Base-by-base conservation (phyloP, 2,888 invertebrate genomes). In the Pecten maximus region DNA sequence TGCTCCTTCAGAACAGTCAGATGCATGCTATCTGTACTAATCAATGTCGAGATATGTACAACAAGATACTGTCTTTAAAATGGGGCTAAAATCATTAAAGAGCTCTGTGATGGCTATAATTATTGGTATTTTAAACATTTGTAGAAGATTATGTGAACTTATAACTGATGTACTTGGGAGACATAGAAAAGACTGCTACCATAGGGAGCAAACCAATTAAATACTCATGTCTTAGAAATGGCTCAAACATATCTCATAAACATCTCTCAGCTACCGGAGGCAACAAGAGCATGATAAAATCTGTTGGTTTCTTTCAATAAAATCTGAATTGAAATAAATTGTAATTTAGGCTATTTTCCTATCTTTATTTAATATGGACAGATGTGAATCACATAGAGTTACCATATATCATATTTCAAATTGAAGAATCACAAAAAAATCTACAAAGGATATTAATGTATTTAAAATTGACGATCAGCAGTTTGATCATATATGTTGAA, bases 271-370 rank as follows among this genome's bases (percentile, higher is more conserved):
- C 74, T 28, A 28, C 74, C 28, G 74, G 74, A 35, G 74, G 74
- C 74, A 74, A 28, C 74, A 35, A 74, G 35, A 28, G 28, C 23
- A 12, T 74, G 74, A 74, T 74, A 74, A 28, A 28, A 74, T 74
- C 74, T 15, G 74, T 8, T 35, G 35, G 16, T 74, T 74, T 74
- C 74, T 74, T 74, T 74, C 74, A 74, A 74, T 74, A 74, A 74
- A 35, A 74, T 74, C 28, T 74, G 28, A 74, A 74, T 74, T 74
- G 74, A 74, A 35, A 74, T 74, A 74, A 74, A 74, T 74, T 74
- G 35, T 74, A 35, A 74, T 74, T 35, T 74, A 74, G 28, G 35
- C 35, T 74, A 0, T 74, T 74, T 74, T 35, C 23, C 35, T 74
- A 74, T 6, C 10, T 74, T 28, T 74, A 28, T 74, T 28, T 74